Evolutionary conservation across 2,113 vertebrate genomes (phyloP).

Genomic region (Puntigrus tetrazona): DNA sequence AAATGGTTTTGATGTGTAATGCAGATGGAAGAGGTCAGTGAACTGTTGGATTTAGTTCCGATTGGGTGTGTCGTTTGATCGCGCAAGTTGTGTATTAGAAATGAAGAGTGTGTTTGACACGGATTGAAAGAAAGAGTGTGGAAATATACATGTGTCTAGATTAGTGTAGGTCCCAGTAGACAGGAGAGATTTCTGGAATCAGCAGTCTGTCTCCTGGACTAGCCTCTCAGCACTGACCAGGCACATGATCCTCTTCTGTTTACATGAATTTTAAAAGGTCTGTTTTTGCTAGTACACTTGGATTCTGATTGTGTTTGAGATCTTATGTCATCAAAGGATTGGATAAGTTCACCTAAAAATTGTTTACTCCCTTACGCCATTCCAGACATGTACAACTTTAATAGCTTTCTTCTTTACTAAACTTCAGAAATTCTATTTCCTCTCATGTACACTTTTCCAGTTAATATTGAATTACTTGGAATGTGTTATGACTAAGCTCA

Average conservation of each 20-base stretch:
- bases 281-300: background rate
- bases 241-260: background rate
- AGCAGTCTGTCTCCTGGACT: conserved; percentile 2
- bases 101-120: background rate
- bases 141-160: conserved; percentile 11
- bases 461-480: background rate
- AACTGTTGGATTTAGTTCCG: background rate
- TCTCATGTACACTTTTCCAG: background rate
- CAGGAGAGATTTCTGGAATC: conserved; percentile 21
- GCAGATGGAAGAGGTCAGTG: conserved; percentile 35
- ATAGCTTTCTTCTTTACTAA: background rate
- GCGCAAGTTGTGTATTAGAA: background rate
- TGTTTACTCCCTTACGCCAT: background rate
- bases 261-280: background rate
- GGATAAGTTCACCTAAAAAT: background rate
- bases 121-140: background rate
- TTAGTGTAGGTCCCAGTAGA: conserved; percentile 22
- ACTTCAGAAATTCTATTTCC: background rate
- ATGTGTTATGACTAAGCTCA: background rate
- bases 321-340: background rate
- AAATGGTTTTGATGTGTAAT: conserved; percentile 33
- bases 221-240: background rate
- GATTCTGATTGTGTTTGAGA: background rate
- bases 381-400: background rate
- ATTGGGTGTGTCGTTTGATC: background rate